phyloP scores from a whole-genome alignment of 1,140 invertebrate genomes.

The Dendrolimus kikuchii region DNA sequence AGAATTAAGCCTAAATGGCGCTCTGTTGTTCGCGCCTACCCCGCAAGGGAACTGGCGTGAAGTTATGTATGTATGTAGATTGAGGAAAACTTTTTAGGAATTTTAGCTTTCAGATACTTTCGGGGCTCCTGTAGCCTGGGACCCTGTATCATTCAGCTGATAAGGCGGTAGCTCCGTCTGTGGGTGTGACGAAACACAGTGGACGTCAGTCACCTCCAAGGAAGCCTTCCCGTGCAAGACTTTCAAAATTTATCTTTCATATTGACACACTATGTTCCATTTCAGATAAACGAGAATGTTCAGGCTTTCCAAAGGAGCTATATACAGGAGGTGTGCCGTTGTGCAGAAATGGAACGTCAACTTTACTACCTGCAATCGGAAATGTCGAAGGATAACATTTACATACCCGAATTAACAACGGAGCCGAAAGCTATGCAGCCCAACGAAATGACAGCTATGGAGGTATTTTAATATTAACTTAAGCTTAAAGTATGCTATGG shows the following conservation, averaged over 20 bases:
- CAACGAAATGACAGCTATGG: slow-evolving; percentile 29
- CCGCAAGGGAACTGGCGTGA: no score
- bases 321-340: slow-evolving; percentile 76
- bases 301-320: slow-evolving; percentile 78
- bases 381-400: slow-evolving; percentile 55
- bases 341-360: slow-evolving; percentile 79
- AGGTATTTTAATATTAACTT: slow-evolving; percentile 3
- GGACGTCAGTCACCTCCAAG: no score
- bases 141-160: no score
- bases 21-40: no score
- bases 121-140: no score
- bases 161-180: no score
- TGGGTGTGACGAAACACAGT: no score
- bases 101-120: no score
- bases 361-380: slow-evolving; percentile 78
- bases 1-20: no score
- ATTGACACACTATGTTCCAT: slow-evolving; percentile 6
- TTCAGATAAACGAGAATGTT: slow-evolving; percentile 74
- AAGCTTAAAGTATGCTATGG: background rate
- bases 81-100: no score
- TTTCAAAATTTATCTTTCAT: background rate
- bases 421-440: slow-evolving; percentile 32
- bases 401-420: slow-evolving; percentile 13
- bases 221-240: background rate
- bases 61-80: no score